Evolutionary conservation across 2,797 vertebrate species (phyloP), one percentile per base, ranked within the genome.

Genomic region (Aulostomus chinensis): DNA sequence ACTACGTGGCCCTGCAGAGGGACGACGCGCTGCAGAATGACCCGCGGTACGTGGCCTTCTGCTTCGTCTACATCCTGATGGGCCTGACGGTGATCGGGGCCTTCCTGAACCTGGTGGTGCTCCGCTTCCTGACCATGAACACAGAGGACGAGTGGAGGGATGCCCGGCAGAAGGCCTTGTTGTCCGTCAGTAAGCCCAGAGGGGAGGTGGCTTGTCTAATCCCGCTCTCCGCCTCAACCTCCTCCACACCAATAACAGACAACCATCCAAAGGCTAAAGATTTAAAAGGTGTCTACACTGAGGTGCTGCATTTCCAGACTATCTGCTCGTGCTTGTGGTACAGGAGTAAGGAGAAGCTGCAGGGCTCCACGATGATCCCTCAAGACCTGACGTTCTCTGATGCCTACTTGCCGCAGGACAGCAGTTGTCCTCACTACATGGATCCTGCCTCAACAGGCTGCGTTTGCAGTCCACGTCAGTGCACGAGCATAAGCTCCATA

Each of bases 251-350:
- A 24, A 2, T 69, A 62, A 53, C 65, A 11, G 26, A 78, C 1
- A 20, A 61, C 20, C 2, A 13, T 1, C 4, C 49, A 3, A 59
- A 81, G 70, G 6, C 62, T 6, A 38, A 66, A 17, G 93, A 93
- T 18, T 85, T 92, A 31, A 93, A 93, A 62, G 94, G 94, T 0
- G 94, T 93, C 40, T 97, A 97, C 29, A 94, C 95, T 0, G 94
- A 97, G 85, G 95, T 98, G 68, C 91, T 98, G 62, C 95, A 97
- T 62, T 97, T 98, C 87, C 95, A 98, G 72, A 98, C 96, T 24
- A 91, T 98, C 76, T 98, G 96, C 86, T 98, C 96, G n/a, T 98
- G 96, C 70, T 81, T 98, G 71, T 98, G 96, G 95, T 98, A 96
- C 87, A 91, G 94, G 72, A 96, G 95, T 81, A 84, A 91, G 24